Percentiles rank a stretch among this genome's conserved stretches.
phyloP scores from a whole-genome alignment of 2,113 vertebrate species.

The Podarcis raffonei region DNA sequence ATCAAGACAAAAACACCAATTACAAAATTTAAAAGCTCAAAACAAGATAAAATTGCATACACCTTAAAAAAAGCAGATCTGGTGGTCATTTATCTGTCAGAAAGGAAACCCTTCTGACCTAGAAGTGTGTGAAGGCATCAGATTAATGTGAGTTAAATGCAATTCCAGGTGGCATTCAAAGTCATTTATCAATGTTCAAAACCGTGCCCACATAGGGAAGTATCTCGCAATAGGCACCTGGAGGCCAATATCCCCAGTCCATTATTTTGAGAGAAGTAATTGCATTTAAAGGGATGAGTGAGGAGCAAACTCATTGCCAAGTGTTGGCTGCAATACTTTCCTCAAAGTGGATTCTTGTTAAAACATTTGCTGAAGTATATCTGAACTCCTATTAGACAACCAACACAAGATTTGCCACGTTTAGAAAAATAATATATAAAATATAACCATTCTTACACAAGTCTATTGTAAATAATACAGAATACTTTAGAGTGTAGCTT shows the following conservation, averaged over 20 bases:
- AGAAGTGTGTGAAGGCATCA: too few species aligned
- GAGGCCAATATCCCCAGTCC: background rate
- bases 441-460: background rate
- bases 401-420: background rate
- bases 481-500: background rate
- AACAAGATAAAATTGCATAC: too few species aligned
- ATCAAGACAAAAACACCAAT: too few species aligned
- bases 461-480: background rate
- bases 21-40: too few species aligned
- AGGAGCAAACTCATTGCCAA: background rate
- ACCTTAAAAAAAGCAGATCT: too few species aligned
- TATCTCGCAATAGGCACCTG: background rate
- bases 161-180: background rate
- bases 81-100: too few species aligned
- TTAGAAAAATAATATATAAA: background rate
- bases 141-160: background rate
- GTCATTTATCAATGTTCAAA: slow-evolving; percentile 9
- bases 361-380: background rate
- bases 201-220: background rate
- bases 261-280: background rate
- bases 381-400: background rate
- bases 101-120: too few species aligned
- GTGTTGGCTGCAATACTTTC: background rate
- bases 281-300: background rate
- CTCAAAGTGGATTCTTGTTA: background rate